Percentiles rank a stretch among this genome's conserved stretches.
phyloP scores from a whole-genome alignment of 2,888 invertebrate species.

The Tetheella fluctuosa region DNA sequence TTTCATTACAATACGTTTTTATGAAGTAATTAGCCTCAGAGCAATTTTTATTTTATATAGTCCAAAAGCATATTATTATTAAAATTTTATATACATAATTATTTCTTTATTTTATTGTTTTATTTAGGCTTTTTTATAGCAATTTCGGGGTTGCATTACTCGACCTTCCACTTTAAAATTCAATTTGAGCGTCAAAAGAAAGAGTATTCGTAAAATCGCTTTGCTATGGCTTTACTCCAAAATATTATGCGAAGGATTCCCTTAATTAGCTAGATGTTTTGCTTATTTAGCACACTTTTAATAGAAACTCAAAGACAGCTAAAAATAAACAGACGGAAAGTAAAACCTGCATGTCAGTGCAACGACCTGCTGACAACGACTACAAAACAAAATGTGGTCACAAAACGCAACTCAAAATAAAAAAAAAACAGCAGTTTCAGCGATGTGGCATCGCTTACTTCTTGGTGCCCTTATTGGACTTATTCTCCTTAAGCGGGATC shows the following conservation, averaged over 20 bases:
- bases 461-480: slow-evolving; percentile 44
- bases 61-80: background rate
- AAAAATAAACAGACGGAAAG: background rate
- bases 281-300: too few species aligned
- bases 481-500: slow-evolving; percentile 63
- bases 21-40: background rate
- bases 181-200: too few species aligned
- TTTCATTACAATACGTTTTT: background rate
- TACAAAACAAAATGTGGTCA: background rate
- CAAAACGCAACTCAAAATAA: background rate
- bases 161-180: background rate
- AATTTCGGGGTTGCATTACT: background rate
- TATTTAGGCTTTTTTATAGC: background rate
- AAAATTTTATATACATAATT: too few species aligned
- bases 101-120: background rate
- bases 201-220: too few species aligned
- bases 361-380: background rate
- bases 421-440: background rate
- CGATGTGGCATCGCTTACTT: slow-evolving; percentile 40
- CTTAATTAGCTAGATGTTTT: too few species aligned
- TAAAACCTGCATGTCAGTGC: background rate
- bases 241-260: background rate
- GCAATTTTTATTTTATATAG: background rate
- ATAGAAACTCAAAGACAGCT: background rate
- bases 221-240: background rate